Base-by-base conservation (phyloP, 2,113 vertebrate species). In the Prunella himalayana region DNA sequence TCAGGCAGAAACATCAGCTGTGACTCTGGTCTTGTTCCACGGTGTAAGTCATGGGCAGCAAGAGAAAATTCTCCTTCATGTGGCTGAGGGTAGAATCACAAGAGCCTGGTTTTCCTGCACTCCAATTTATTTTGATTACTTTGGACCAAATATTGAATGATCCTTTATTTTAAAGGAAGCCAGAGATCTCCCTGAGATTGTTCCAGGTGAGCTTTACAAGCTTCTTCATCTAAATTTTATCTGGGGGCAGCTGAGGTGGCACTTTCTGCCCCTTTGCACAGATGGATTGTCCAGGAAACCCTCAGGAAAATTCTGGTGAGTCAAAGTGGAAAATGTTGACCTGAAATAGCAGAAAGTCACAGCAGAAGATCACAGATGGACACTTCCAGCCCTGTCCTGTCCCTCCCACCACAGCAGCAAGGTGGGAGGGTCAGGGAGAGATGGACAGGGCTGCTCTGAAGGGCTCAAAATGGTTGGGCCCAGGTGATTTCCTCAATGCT, bases 401-500 rank as follows among this genome's bases (percentile, higher is more conserved):
- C 49, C 49, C 24, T 50, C 49, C 49, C 49, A 50, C 24, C 50
- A 51, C 50, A 13, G 20, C 20, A 30, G 7, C 1, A 16, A 15
- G 44, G 15, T 37, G 44, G 15, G 39, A 51, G 47, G n/a, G 39
- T 37, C 33, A 50, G n/a, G 31, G 4, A 16, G 42, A 65, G 47
- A 22, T 42, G 44, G n/a, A 45, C 13, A 47, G 35, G 64, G 44
- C 12, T 83, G 56, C 14, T 70, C 45, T 73, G 69, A 61, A 76
- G 47, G 25, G 27, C 63, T 78, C 18, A 7, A 1, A 10, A 6
- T 20, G 8, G 13, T 12, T 72, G 41, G 21, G 19, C 27, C 31
- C 19, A 41, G 27, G 7, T 0, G 2, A 27, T 71, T 63, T 76
- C 50, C 31, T 47, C 21, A 4, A 0, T 65, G 41, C 8, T 2